Evolutionary conservation across 2,888 invertebrate species (phyloP), one percentile per base, ranked within the genome.

Genomic region (Leptinotarsa rubiginosa): DNA sequence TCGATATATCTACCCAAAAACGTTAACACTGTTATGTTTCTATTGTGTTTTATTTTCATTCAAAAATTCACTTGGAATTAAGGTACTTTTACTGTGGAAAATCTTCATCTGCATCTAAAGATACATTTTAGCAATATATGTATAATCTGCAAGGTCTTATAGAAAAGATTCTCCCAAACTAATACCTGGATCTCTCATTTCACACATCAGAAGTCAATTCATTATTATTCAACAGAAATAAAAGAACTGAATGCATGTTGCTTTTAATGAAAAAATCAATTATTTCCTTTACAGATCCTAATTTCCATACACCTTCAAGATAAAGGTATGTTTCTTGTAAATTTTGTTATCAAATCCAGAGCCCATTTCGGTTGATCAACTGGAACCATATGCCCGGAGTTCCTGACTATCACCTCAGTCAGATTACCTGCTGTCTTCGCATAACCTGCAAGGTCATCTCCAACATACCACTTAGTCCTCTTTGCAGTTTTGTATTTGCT

Each of bases 361-460:
- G 93, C 92, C 91, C 92, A 93, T 80, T 92, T 90, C 0, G 95
- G 94, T 84, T 95, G 94, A 87, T 95, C 94, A 50, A 90, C 89
- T 0, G 95, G 93, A n/a, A 93, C 93, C 92, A 95, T 93, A 82
- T 96, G 95, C 0, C 96, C 95, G 16, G 95, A 94, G 87, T 93
- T 91, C 73, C 95, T 89, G 0, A 95, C 92, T 87, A 95, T 85
- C 2, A 94, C 90, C 85, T 94, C 94, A 0, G 92, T 91, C 67
- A 95, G 86, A 83, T 92, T 92, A 0, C 92, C 92, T 2, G 91
- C 92, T 77, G 90, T 89, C 85, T 93, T 94, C 0, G 90, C 91
- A 87, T 94, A 95, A 0, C 95, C 95, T 0, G 94, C 95, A 3
- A 95, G 87, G 76, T 92, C 91, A 0, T 88, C 89, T 66, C 89